A percentile compares a stretch with the other conserved stretches of the same genome.
These are phyloP conservation scores for Incurvaria masculella DNA, from an alignment of 2,888 invertebrate genomes.

Conservation along the genomic window DNA sequence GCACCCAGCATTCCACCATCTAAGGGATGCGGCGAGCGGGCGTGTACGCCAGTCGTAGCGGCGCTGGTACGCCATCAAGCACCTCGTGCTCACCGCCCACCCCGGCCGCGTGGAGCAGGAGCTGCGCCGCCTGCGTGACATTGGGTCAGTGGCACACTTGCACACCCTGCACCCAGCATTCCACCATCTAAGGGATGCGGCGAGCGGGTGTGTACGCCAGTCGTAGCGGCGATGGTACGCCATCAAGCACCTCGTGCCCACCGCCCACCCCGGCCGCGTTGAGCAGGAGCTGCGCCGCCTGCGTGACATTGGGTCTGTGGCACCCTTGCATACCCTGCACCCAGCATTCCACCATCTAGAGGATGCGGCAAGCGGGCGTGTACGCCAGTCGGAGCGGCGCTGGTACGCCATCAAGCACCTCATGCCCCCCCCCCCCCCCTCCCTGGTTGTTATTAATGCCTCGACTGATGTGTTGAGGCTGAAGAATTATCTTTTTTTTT, in stretches of 20 bases:
- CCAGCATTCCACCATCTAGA: too few species aligned
- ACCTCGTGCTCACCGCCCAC: constrained; percentile 83
- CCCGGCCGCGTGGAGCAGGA: constrained; percentile 80
- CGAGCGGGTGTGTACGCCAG: constrained; percentile 34
- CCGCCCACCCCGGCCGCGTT: constrained; percentile 78
- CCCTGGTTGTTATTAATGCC: too few species aligned
- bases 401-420: constrained; percentile 84
- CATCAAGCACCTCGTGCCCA: constrained; percentile 84
- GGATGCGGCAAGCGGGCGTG: too few species aligned
- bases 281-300: constrained; percentile 79
- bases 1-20: too few species aligned
- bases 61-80: constrained; percentile 77
- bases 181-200: too few species aligned
- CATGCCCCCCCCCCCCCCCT: constrained; percentile 82
- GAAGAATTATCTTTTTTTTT: too few species aligned
- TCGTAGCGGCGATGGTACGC: constrained; percentile 64
- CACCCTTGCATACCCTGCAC: too few species aligned
- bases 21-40: too few species aligned
- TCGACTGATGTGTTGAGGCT: too few species aligned
- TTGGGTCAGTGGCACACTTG: constrained; percentile 70
- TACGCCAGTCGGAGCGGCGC: constrained; percentile 43
- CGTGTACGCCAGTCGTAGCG: constrained; percentile 35
- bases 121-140: constrained; percentile 71
- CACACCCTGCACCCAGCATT: too few species aligned
- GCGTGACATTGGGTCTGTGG: constrained; percentile 66